These are phyloP conservation scores for Riparia riparia DNA, from an alignment of 2,113 vertebrate genomes.

Conservation along the genomic window DNA sequence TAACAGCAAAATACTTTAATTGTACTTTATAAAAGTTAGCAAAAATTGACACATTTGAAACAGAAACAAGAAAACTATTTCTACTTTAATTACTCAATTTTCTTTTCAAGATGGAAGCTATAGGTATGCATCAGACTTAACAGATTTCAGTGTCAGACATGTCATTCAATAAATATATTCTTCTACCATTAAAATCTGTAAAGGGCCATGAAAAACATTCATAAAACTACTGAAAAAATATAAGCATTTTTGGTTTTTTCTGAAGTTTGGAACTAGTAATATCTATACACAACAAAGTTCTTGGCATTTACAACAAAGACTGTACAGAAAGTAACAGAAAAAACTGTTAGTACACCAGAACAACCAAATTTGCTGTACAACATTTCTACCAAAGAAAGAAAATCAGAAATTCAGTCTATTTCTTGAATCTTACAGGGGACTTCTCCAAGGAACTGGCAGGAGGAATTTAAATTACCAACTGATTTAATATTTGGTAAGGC, in stretches of 20 bases:
- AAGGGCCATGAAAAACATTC: constrained; percentile 36
- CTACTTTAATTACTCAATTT: constrained; percentile 12
- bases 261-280: neutral
- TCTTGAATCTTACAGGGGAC: neutral
- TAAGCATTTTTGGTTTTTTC: constrained; percentile 1
- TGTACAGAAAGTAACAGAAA: neutral
- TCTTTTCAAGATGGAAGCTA: constrained; percentile 1
- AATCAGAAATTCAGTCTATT: neutral
- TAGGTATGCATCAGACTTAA: neutral
- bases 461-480: neutral
- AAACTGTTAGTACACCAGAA: neutral
- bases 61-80: constrained; percentile 26
- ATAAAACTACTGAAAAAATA: constrained; percentile 53
- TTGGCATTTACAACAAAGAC: neutral
- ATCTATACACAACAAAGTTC: neutral
- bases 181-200: neutral
- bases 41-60: constrained; percentile 40
- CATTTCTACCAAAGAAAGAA: neutral
- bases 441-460: neutral
- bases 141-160: neutral
- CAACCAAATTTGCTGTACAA: neutral
- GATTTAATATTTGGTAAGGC: neutral
- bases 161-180: constrained; percentile 38
- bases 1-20: constrained; percentile 58
- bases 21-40: constrained; percentile 53